Evolutionary conservation across 2,888 invertebrate species (phyloP).

Genomic region (Hofmannophila pseudospretella): DNA sequence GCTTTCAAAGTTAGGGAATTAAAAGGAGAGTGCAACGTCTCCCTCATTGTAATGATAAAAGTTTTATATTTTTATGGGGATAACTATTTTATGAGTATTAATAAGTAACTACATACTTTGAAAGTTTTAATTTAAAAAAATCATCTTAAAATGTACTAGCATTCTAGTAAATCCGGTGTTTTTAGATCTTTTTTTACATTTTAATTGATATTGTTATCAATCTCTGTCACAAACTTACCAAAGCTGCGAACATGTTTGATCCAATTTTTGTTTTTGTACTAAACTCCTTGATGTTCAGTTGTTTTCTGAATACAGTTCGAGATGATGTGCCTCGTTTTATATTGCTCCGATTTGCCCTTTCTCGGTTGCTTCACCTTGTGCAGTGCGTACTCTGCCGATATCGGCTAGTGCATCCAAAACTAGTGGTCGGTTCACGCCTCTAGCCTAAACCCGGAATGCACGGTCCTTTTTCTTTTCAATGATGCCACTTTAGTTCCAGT

Average conservation of each 20-base stretch:
- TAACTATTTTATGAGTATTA: too few species aligned
- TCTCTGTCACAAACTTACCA: slow-evolving; percentile 44
- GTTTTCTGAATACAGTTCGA: slow-evolving; percentile 60
- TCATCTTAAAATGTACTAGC: too few species aligned
- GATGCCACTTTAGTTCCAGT: too few species aligned
- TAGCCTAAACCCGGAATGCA: slow-evolving; percentile 20
- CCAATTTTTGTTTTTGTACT: slow-evolving; percentile 27
- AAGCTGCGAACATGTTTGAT: slow-evolving; percentile 43
- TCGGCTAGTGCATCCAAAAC: slow-evolving; percentile 45
- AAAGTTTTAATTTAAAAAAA: too few species aligned
- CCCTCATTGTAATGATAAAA: too few species aligned
- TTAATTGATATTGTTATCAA: too few species aligned
- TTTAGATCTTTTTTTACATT: too few species aligned
- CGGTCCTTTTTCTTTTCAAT: too few species aligned
- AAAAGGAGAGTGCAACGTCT: too few species aligned
- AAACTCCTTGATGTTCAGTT: slow-evolving; percentile 47
- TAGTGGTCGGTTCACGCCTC: slow-evolving; percentile 40
- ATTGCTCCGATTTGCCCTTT: slow-evolving; percentile 73
- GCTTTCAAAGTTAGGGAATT: not conserved
- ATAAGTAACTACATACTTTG: too few species aligned
- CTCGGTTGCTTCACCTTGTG: slow-evolving; percentile 74
- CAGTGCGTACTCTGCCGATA: slow-evolving; percentile 53
- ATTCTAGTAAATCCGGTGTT: too few species aligned
- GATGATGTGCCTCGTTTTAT: slow-evolving; percentile 73
- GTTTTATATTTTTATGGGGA: too few species aligned